Evolutionary conservation across 2,888 invertebrate genomes (phyloP), one percentile per base, ranked within the genome.

Genomic region (Opisthograptis luteolata): DNA sequence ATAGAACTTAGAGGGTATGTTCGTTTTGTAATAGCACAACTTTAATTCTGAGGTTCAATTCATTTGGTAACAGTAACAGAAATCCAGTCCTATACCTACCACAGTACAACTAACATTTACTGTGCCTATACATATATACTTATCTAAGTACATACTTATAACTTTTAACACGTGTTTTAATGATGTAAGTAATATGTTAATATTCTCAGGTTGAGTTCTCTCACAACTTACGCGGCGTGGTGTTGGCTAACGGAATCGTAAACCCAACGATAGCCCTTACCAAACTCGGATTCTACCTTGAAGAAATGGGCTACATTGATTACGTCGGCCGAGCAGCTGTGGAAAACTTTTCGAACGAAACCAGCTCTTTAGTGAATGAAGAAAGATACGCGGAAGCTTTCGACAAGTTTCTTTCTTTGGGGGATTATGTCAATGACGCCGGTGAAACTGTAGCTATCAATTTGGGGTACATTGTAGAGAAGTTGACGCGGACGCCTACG

Each of bases 181-280:
- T n/a, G n/a, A n/a, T n/a, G n/a, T n/a, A n/a, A n/a, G n/a, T n/a
- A n/a, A n/a, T n/a, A n/a, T n/a, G n/a, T 24, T 24, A 12, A 8
- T 25, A 13, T 34, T 48, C 58, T 30, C 74, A 93, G 92, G 92
- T 92, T 15, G 87, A 93, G 35, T 85, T 94, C 20, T 76, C 87
- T 7, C 92, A 93, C 56, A 94, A 95, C 64, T 91, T 97, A 44
- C 91, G 92, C 69, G 96, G 97, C 1, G 92, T 97, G 5, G 94
- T 93, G 1, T 81, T 98, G 48, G 97, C 96, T 2, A 97, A 97
- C 79, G 94, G 96, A 0, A 96, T 97, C 94, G 94, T 97, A 39
- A 95, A 96, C 0, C 96, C 97, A 3, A 77, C 83, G 1, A 25
- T 80, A 8, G 77, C 71, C 1, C 65, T 88, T 17, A 79, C 81